Conservation (phyloP, 2,888 invertebrate species). For the Galerucella nymphaeae region DNA sequence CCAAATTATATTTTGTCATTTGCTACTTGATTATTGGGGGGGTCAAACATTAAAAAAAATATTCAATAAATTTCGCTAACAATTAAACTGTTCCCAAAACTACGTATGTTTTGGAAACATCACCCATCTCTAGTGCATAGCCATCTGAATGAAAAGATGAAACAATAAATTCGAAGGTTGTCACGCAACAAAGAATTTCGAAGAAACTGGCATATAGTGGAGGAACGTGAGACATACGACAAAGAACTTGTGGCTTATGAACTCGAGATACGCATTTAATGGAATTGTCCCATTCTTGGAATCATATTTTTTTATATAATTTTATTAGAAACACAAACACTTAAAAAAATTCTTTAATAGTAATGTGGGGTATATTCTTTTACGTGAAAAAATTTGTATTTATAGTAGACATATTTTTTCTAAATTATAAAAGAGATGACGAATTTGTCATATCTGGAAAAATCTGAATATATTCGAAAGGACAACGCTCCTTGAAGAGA, state of each 20-base stretch:
- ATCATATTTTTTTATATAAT: slow-evolving; percentile 13
- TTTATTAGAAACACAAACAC: slow-evolving; percentile 9
- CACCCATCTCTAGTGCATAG: slow-evolving; percentile 17
- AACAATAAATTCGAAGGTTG: slow-evolving; percentile 43
- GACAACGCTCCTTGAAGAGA: too few relatives aligned
- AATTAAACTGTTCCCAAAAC: too few relatives aligned
- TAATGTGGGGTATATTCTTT: neutral
- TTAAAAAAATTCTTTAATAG: neutral
- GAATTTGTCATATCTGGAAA: too few relatives aligned
- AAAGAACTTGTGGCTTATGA: slow-evolving; percentile 35
- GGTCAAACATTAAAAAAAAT: too few relatives aligned
- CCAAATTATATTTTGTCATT: too few relatives aligned
- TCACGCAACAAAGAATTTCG: slow-evolving; percentile 45
- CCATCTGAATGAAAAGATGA: slow-evolving; percentile 33
- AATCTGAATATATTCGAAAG: too few relatives aligned
- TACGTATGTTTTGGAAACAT: neutral
- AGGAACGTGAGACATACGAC: slow-evolving; percentile 39
- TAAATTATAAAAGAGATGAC: too few relatives aligned
- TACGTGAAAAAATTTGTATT: neutral
- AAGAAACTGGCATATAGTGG: slow-evolving; percentile 43
- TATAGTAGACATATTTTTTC: too few relatives aligned
- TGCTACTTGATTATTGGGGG: too few relatives aligned
- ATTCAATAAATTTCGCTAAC: too few relatives aligned
- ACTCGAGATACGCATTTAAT: slow-evolving; percentile 36
- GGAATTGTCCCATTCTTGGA: slow-evolving; percentile 36